Evolutionary conservation across 1,140 invertebrate species (phyloP).

Genomic region (Neodiprion lecontei): DNA sequence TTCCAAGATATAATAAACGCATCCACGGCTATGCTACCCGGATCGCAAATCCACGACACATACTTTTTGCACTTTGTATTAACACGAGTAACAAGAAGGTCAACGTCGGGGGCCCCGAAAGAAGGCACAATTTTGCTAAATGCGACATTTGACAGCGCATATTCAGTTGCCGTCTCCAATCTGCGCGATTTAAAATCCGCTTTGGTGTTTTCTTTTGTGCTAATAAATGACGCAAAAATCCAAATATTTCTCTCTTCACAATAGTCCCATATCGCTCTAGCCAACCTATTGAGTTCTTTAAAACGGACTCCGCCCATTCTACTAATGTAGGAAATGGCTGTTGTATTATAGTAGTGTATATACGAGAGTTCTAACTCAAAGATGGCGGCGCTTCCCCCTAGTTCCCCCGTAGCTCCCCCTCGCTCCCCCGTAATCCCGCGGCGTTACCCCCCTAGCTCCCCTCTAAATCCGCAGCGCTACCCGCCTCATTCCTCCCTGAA

Average conservation of each 20-base stretch:
- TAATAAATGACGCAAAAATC: conserved; percentile 22
- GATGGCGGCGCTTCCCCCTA: too few relatives aligned
- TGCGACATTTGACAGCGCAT: conserved; percentile 11
- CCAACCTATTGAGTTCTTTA: conserved; percentile 11
- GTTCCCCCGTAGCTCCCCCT: too few relatives aligned
- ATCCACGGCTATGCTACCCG: conserved; percentile 32
- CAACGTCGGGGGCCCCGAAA: conserved; percentile 35
- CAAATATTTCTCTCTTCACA: conserved; percentile 22
- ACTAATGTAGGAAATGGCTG: conserved; percentile 22
- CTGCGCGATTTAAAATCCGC: conserved; percentile 26
- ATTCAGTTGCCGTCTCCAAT: conserved; percentile 23
- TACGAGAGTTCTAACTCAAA: too few relatives aligned
- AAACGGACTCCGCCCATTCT: conserved; percentile 8
- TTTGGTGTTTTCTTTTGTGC: conserved; percentile 20
- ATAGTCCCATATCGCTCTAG: conserved; percentile 25
- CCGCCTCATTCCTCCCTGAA: too few relatives aligned
- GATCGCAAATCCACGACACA: conserved; percentile 35
- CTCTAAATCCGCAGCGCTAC: too few relatives aligned
- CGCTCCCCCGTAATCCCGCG: too few relatives aligned
- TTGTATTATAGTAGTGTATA: conserved; percentile 17
- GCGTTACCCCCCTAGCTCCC: too few relatives aligned
- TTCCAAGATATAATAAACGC: conserved; percentile 41
- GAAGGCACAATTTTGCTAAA: conserved; percentile 26
- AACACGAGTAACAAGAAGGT: conserved; percentile 37
- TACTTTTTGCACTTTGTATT: conserved; percentile 38